Conservation (phyloP, 2,113 vertebrate species). For the Emydocephalus ijimae region DNA sequence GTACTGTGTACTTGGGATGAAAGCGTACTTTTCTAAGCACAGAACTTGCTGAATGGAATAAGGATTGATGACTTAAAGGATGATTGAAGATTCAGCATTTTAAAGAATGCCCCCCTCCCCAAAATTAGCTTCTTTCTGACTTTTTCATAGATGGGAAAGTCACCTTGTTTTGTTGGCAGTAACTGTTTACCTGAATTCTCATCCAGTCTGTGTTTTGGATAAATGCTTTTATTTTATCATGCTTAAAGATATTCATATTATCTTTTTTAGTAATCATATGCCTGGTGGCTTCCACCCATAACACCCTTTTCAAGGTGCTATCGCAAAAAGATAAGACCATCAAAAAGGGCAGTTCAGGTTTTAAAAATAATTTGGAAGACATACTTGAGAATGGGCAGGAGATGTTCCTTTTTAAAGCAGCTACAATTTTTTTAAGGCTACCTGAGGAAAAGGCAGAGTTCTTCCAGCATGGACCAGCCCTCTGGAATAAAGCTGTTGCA, state of each 20-base stretch:
- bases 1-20: background rate
- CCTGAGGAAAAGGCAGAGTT: background rate
- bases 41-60: background rate
- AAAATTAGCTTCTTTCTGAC: background rate
- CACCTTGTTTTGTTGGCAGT: background rate
- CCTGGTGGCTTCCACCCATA: background rate
- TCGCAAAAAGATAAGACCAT: background rate
- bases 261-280: background rate
- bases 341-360: background rate
- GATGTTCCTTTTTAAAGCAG: background rate
- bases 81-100: background rate
- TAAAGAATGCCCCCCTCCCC: background rate
- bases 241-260: background rate
- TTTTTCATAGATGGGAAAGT: background rate
- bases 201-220: background rate
- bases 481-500: background rate
- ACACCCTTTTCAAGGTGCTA: slow-evolving; percentile 20
- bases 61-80: background rate
- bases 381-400: background rate
- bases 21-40: background rate
- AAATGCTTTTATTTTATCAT: background rate
- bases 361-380: background rate
- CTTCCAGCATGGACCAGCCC: background rate
- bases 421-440: background rate
- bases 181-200: background rate